Base-by-base conservation (phyloP, 2,888 invertebrate species). In the Megaustenia siamemsis region DNA sequence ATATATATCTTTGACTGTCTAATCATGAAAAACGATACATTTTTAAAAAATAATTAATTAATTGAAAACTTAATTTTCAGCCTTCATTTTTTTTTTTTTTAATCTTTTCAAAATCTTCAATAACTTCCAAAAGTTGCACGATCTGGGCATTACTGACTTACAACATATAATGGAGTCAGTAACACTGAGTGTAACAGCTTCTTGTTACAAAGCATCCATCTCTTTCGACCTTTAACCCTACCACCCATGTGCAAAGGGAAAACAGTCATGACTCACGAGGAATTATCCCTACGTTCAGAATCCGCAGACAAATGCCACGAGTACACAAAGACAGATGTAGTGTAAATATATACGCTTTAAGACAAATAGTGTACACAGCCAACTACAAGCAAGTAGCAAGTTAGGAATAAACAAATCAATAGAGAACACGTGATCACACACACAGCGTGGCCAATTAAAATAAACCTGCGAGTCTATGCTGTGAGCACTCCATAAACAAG, bases 301-400 rank as follows among this genome's bases (percentile, higher is more conserved):
- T 43, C 32, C 73, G 43, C 32, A 5, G 28, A 45, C 21, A 43
- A 79, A 68, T 66, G 18, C 68, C 49, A 45, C n/a, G 21, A 38
- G 32, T 45, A 56, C 82, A 73, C 60, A 82, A 40, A 45, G 73
- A 45, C 82, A 53, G 43, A 40, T 32, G 60, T 4, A 56, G 60
- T 32, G 63, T 82, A 82, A 82, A 82, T 43, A 82, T 82, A 63
- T 82, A 82, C 82, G 71, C 60, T 82, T 63, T 21, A 18, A 82
- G 73, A 73, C 60, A 43, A 82, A 75, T 43, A 75, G 82, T 82
- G 45, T 82, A 75, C 63, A 60, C 82, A 43, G 82, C 24, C 63
- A 32, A 45, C 32, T 40, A 68, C 82, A 56, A 60, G 43, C 82
- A 82, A 60, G 45, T 82, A 43, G 24, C 73, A 60, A 49, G 71